Evolutionary conservation across 2,113 vertebrate species (phyloP).

Genomic region (Phylloscopus trochilus): DNA sequence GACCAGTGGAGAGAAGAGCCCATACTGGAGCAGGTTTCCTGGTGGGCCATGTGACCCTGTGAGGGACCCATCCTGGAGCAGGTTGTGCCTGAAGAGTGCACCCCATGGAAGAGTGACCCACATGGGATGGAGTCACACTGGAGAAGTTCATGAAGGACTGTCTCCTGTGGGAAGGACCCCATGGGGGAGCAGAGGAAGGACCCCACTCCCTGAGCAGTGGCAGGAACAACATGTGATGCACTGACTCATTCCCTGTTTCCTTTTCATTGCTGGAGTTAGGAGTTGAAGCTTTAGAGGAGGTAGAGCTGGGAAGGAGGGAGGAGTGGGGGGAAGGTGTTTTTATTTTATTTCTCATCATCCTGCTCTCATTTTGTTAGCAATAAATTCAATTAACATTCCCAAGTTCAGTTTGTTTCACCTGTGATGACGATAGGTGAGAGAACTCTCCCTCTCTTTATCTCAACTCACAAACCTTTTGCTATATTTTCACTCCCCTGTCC

Average conservation of each 20-base stretch:
- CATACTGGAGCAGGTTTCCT: background rate
- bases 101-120: background rate
- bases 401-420: background rate
- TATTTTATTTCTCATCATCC: background rate
- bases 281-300: background rate
- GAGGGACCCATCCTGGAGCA: background rate
- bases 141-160: background rate
- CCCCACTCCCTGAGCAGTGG: background rate
- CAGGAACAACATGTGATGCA: background rate
- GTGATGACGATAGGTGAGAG: rapidly evolving
- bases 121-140: background rate
- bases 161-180: background rate
- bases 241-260: background rate
- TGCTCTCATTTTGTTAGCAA: background rate
- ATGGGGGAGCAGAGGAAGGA: background rate
- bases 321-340: background rate
- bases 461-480: rapidly evolving
- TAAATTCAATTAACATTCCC: background rate
- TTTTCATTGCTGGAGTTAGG: background rate
- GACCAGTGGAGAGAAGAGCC: background rate
- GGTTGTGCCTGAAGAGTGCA: background rate
- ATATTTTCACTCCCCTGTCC: background rate
- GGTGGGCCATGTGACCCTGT: background rate
- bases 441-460: background rate
- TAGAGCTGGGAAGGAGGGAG: background rate